These are phyloP conservation scores for Salvelinus namaycush DNA, from an alignment of 2,113 vertebrate genomes.

Conservation along the genomic window DNA sequence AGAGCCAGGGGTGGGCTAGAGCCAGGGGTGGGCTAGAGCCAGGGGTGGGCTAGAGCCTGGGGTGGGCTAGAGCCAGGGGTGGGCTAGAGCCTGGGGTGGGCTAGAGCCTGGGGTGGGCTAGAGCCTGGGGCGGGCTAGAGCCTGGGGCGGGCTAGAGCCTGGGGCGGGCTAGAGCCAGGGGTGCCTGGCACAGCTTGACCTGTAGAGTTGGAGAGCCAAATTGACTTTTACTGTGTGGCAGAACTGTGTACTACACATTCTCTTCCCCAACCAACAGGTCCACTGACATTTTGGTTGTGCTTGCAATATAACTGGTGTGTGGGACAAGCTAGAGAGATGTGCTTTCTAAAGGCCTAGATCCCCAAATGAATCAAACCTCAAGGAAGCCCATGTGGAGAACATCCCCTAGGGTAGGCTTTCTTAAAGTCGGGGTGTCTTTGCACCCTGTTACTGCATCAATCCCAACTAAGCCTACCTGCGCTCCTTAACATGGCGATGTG, in stretches of 20 bases:
- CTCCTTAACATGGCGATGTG: background rate
- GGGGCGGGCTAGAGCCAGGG: background rate
- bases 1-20: background rate
- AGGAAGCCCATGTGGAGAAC: constrained; percentile 1
- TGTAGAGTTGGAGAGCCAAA: background rate
- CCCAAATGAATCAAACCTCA: background rate
- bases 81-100: background rate
- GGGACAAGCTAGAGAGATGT: background rate
- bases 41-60: background rate
- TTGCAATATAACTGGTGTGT: background rate
- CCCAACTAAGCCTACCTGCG: background rate
- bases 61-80: background rate
- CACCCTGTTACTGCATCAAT: background rate
- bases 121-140: background rate
- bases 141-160: background rate
- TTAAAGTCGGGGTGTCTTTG: constrained; percentile 3
- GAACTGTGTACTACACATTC: background rate
- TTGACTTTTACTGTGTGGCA: background rate
- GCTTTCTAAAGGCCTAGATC: background rate
- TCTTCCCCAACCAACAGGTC: background rate
- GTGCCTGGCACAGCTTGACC: background rate
- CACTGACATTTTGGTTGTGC: background rate
- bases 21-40: background rate
- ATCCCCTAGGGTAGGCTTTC: background rate
- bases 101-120: no score